Base-by-base conservation (phyloP, 1,140 invertebrate species). In the Andricus grossulariae region DNA sequence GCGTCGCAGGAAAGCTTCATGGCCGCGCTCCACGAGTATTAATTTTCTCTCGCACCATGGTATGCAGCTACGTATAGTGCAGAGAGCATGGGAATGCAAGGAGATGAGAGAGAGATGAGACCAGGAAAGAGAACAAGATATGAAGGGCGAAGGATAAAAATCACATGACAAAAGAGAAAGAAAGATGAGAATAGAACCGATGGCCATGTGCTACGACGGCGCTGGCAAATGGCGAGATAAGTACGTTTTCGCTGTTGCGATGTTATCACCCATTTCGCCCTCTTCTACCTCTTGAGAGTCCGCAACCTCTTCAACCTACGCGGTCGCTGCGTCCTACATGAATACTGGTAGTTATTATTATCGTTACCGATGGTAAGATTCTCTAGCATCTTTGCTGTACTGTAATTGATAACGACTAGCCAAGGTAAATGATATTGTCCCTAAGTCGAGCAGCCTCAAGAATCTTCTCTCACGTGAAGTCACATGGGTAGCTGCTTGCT, bases 1-100 rank as follows among this genome's bases (percentile, higher is more conserved):
- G 87, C 88, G 88, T 89, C 88, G 84, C 86, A 80, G 82, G 83
- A 83, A 89, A 89, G 86, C 88, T 90, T 90, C 89, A 90, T 86
- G 87, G 82, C 77, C 81, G 72, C 73, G 84, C 81, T 87, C 75
- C 75, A 72, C 79, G 86, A 85, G 86, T 88, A 90, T 90, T 90
- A 90, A 90, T 90, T 90, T 88, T 85, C 86, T 89, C 80, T 84
- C 78, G 82, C 83, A 74, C 76, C 75, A 74, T 76, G 74, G 55
- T 60, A 18, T 72, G 60, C 54, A 72, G 71, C 18, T 50, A 32
- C 16, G 16, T 72, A 52, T 16, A 60, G 50, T 39, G 7, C 16
- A 49, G 55, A 72, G 71, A 45, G 50, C 52, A 74, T 72, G 54
- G 77, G 75, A 71, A 60, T n/a, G 18, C 8, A 71, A 73, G 51